phyloP scores from a whole-genome alignment of 2,113 vertebrate species.

The Callionymus lyra region DNA sequence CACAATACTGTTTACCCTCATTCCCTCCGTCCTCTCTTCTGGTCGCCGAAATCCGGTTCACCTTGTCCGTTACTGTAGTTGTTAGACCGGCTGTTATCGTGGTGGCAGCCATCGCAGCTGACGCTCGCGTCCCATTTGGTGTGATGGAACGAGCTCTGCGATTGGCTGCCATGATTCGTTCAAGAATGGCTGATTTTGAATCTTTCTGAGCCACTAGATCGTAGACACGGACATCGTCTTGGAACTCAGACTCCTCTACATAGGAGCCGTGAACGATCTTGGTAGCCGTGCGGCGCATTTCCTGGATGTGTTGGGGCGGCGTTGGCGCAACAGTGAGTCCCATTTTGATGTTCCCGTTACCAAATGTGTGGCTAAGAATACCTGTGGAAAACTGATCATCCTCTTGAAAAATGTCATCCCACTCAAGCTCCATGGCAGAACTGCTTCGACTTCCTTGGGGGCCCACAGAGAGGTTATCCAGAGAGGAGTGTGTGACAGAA shows the following conservation, averaged over 20 bases:
- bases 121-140: slow-evolving; percentile 22
- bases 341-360: neutral
- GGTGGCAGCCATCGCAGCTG: slow-evolving; percentile 38
- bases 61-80: slow-evolving; percentile 31
- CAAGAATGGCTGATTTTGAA: slow-evolving; percentile 49
- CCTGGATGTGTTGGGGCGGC: slow-evolving; percentile 83
- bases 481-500: slow-evolving; percentile 22
- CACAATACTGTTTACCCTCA: neutral
- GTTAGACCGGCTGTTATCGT: slow-evolving; percentile 36
- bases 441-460: slow-evolving; percentile 62
- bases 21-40: slow-evolving; percentile 14
- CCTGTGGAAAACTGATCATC: slow-evolving; percentile 31
- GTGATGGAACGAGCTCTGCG: neutral
- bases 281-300: slow-evolving; percentile 82
- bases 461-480: slow-evolving; percentile 28
- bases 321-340: neutral
- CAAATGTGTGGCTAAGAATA: neutral
- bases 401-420: slow-evolving; percentile 86
- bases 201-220: slow-evolving; percentile 82
- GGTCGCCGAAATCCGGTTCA: slow-evolving; percentile 14
- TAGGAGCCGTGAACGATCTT: slow-evolving; percentile 79
- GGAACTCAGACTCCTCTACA: slow-evolving; percentile 86
- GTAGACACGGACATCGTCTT: slow-evolving; percentile 88
- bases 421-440: slow-evolving; percentile 73
- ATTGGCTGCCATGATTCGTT: slow-evolving; percentile 16